phyloP scores from a whole-genome alignment of 2,797 vertebrate species.

The Streptopelia turtur region DNA sequence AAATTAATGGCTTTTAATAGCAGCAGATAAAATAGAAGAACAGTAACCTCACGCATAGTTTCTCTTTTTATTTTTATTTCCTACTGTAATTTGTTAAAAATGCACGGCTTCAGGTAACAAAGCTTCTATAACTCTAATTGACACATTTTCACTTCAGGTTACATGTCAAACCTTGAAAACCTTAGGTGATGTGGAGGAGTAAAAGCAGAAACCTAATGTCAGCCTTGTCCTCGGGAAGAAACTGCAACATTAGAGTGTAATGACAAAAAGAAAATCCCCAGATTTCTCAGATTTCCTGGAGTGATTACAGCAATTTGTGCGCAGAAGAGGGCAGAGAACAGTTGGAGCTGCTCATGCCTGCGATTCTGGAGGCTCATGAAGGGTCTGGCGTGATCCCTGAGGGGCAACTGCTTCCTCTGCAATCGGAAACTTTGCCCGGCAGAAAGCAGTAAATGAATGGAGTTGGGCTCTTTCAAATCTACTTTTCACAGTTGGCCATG shows the following conservation, averaged over 20 bases:
- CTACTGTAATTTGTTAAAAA: background rate
- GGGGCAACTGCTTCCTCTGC: background rate
- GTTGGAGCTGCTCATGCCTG: background rate
- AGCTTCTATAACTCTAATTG: background rate
- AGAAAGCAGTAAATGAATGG: background rate
- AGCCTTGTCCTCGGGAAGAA: conserved; percentile 1
- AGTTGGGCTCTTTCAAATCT: background rate
- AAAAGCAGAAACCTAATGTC: background rate
- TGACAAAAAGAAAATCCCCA: background rate
- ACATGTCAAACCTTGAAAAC: rapidly evolving
- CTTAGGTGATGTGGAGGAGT: background rate
- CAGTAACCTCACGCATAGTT: background rate
- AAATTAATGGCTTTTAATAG: background rate
- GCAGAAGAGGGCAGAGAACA: background rate
- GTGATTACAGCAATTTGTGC: background rate
- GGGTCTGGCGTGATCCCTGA: background rate
- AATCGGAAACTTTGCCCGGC: background rate
- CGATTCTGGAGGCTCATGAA: background rate
- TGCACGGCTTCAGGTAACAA: background rate
- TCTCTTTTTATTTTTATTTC: background rate
- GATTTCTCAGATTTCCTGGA: conserved; percentile 21
- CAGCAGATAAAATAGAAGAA: background rate
- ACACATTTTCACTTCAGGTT: background rate
- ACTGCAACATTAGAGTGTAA: background rate
- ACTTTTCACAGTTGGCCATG: rapidly evolving